A percentile compares a stretch with the other conserved stretches of the same genome.
Conservation (phyloP, 2,113 vertebrate genomes). For the Falcunculus frontatus region DNA sequence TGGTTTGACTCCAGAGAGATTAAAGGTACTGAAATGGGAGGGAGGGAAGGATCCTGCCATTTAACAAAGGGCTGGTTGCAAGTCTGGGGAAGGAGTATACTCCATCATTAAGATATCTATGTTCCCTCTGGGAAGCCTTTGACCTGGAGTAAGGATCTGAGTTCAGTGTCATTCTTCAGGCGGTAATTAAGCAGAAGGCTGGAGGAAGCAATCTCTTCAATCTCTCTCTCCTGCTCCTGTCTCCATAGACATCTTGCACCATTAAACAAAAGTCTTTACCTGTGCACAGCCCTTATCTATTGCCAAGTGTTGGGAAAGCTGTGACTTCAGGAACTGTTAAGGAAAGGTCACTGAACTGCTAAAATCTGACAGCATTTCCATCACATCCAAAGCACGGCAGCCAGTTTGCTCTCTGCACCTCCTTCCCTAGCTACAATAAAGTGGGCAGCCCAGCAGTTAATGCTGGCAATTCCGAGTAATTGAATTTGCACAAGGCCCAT, state of each 20-base stretch:
- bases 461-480: background rate
- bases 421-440: background rate
- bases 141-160: background rate
- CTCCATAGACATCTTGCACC: background rate
- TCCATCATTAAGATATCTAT: background rate
- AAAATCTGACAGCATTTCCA: background rate
- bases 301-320: background rate
- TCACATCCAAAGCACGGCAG: background rate
- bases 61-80: background rate
- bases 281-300: background rate
- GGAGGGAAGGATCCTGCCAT: background rate
- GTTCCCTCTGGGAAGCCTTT: background rate
- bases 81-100: background rate
- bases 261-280: background rate
- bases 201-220: background rate
- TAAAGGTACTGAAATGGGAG: background rate
- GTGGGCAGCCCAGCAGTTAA: background rate
- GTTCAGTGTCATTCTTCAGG: background rate
- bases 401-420: background rate
- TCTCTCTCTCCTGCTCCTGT: background rate
- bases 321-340: background rate
- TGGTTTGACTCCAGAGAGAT: background rate
- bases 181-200: background rate
- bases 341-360: background rate
- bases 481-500: background rate